phyloP scores from a whole-genome alignment of 2,113 vertebrate species.

The Probosciger aterrimus region DNA sequence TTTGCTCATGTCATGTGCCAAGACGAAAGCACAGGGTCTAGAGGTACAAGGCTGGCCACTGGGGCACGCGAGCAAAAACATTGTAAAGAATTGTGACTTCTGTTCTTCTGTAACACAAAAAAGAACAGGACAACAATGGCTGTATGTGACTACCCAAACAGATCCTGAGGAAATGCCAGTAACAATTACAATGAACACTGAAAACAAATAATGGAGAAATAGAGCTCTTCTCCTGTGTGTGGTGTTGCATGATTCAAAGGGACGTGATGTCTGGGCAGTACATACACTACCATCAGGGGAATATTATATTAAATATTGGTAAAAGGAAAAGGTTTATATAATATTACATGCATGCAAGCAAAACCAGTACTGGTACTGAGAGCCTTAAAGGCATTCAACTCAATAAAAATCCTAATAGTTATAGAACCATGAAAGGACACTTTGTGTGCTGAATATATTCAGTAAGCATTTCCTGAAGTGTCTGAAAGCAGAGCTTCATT shows the following conservation, averaged over 20 bases:
- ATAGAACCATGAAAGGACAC: neutral
- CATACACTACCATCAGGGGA: neutral
- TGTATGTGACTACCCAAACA: neutral
- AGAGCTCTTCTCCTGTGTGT: neutral
- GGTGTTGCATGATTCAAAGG: neutral
- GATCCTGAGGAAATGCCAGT: neutral
- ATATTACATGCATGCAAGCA: neutral
- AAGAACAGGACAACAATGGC: neutral
- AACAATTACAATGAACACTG: neutral
- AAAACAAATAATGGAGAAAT: neutral
- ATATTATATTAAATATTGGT: neutral
- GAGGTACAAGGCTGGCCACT: neutral
- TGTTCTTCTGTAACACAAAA: neutral
- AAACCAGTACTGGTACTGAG: neutral
- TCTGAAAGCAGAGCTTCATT: slow-evolving; percentile 4
- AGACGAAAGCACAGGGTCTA: neutral
- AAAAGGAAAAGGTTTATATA: neutral
- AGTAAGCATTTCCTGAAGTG: neutral
- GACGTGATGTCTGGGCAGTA: neutral
- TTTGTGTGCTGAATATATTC: neutral
- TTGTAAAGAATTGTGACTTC: neutral
- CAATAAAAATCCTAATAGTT: neutral
- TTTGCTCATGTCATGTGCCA: neutral
- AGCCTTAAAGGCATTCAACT: neutral
- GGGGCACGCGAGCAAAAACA: neutral